Percentiles rank a stretch among this genome's conserved stretches.
These are phyloP conservation scores for Pseudochaenichthys georgianus DNA, from an alignment of 2,797 vertebrate species.

Conservation along the genomic window DNA sequence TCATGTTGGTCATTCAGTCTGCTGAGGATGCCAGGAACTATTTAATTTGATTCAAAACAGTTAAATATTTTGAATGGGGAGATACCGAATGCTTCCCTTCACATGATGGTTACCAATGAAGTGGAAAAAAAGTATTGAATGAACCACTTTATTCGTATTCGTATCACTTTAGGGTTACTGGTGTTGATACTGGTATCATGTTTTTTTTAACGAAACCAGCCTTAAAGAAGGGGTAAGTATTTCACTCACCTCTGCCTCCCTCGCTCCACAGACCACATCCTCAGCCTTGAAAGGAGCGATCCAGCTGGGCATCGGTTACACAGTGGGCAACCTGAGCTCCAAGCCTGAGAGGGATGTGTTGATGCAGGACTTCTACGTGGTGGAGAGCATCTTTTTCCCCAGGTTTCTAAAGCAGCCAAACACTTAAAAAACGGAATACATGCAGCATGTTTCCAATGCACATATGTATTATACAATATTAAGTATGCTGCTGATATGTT, in stretches of 20 bases:
- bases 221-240: neutral
- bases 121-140: too few species aligned
- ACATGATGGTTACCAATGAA: too few species aligned
- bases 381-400: constrained; percentile 99
- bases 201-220: too few species aligned
- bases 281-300: constrained; percentile 98
- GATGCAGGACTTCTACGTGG: constrained; percentile 99
- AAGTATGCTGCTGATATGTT: neutral
- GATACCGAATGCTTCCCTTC: too few species aligned
- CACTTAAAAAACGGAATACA: neutral
- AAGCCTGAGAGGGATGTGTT: constrained; percentile 97
- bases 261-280: constrained; percentile 90
- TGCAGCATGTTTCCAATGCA: neutral
- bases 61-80: too few species aligned
- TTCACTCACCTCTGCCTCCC: neutral
- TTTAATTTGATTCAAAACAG: too few species aligned
- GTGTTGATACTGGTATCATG: too few species aligned
- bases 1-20: too few species aligned
- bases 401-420: constrained; percentile 80
- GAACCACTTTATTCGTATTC: too few species aligned
- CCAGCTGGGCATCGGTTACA: constrained; percentile 98
- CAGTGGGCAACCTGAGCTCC: constrained; percentile 97
- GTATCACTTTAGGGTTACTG: too few species aligned
- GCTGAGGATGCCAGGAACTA: too few species aligned
- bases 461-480: constrained; percentile 13